Evolutionary conservation across 2,888 invertebrate genomes (phyloP).

Genomic region (Chaitophorus viminalis): DNA sequence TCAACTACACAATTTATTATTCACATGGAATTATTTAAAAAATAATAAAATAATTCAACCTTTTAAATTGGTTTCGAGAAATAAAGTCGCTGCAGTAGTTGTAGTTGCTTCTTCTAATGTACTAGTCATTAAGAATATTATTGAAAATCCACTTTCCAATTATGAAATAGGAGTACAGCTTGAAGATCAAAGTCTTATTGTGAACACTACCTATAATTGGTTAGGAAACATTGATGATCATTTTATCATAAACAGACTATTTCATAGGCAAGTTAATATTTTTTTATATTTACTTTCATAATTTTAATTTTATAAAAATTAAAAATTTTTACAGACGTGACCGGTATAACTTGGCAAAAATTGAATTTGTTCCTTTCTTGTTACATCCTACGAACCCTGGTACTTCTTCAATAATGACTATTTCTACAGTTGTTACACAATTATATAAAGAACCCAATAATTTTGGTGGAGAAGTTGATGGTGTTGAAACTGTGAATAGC

Average conservation of each 20-base stretch:
- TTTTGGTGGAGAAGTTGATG: constrained; percentile 93
- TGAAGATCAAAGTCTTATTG: constrained; percentile 89
- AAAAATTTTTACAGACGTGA: constrained; percentile 74
- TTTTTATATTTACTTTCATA: neutral
- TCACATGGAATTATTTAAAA: constrained; percentile 87
- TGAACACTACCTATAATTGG: constrained; percentile 97
- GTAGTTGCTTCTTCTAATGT: constrained; percentile 93
- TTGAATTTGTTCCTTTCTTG: constrained; percentile 90
- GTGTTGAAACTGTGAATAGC: constrained; percentile 81
- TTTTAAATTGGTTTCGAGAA: constrained; percentile 87
- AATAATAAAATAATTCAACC: constrained; percentile 88
- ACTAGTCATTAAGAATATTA: constrained; percentile 86
- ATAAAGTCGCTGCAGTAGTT: constrained; percentile 90
- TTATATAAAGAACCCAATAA: constrained; percentile 77
- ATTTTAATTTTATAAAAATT: neutral
- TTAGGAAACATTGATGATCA: constrained; percentile 81
- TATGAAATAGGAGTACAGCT: constrained; percentile 97
- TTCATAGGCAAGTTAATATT: constrained; percentile 71
- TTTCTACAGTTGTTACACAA: constrained; percentile 81
- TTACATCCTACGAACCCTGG: constrained; percentile 89
- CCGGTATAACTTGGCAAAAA: constrained; percentile 93
- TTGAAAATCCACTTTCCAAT: constrained; percentile 87
- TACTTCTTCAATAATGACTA: constrained; percentile 82
- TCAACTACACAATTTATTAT: constrained; percentile 79
- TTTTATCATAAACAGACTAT: constrained; percentile 79